Percentiles rank a stretch among this genome's conserved stretches.
Evolutionary conservation across 2,888 invertebrate genomes (phyloP).

Genomic region (Nephrocerus scutellatus): DNA sequence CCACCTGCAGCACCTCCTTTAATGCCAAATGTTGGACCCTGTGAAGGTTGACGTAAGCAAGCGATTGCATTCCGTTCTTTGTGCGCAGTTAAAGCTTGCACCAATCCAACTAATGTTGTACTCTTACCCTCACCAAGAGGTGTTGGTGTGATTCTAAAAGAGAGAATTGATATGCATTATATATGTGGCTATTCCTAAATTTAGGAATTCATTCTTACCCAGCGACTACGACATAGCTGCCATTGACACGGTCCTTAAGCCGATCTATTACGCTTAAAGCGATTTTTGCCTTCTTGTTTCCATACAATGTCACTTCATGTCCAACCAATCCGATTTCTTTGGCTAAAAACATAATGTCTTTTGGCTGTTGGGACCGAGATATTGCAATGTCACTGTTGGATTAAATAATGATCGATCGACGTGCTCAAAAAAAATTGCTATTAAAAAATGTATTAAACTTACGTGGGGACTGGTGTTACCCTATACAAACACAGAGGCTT

Average conservation of each 20-base stretch:
- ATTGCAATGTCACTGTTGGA: conserved; percentile 84
- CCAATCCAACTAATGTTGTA: conserved; percentile 87
- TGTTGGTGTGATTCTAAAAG: conserved; percentile 85
- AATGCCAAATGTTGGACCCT: conserved; percentile 98
- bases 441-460: conserved; percentile 21
- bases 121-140: conserved; percentile 99
- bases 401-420: too few species aligned
- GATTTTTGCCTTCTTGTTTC: conserved; percentile 91
- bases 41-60: conserved; percentile 93
- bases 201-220: conserved; percentile 57
- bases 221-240: conserved; percentile 91
- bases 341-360: conserved; percentile 69
- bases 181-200: not conserved
- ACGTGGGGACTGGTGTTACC: conserved; percentile 78
- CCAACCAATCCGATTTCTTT: conserved; percentile 75
- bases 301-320: conserved; percentile 82
- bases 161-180: conserved; percentile 3
- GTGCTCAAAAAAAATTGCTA: not conserved
- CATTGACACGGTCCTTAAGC: conserved; percentile 59
- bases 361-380: conserved; percentile 81
- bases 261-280: conserved; percentile 73
- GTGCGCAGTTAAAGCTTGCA: conserved; percentile 85
- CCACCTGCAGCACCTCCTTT: conserved; percentile 96
- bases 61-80: conserved; percentile 82
- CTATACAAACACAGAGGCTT: conserved; percentile 59